phyloP scores from a whole-genome alignment of 1,140 invertebrate genomes.

The Trachymyrmex cornetzi region DNA sequence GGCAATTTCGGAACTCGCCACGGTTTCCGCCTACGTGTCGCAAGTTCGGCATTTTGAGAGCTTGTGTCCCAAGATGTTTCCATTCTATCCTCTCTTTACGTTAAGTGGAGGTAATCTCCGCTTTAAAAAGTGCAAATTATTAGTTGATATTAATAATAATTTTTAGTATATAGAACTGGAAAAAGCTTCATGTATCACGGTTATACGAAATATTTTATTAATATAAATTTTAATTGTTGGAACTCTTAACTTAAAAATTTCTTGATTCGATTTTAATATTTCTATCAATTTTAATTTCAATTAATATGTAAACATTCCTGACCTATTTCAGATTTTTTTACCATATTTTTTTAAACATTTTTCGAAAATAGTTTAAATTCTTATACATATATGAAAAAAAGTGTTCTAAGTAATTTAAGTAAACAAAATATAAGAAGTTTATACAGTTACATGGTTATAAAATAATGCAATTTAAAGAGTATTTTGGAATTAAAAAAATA shows the following conservation, averaged over 20 bases:
- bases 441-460: too few species aligned
- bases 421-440: too few species aligned
- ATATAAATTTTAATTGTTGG: not conserved
- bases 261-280: not conserved
- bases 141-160: not conserved
- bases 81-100: conserved; percentile 20
- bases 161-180: not conserved
- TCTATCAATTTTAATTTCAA: not conserved
- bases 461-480: too few species aligned
- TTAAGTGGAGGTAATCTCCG: not conserved
- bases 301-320: too few species aligned
- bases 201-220: not conserved
- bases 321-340: too few species aligned
- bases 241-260: not conserved
- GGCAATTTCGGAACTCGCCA: conserved; percentile 48
- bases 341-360: too few species aligned
- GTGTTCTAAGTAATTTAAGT: too few species aligned
- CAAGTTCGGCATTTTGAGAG: conserved; percentile 31
- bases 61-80: conserved; percentile 3
- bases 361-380: too few species aligned
- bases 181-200: too few species aligned
- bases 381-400: too few species aligned
- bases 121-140: conserved; percentile 26
- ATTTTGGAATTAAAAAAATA: too few species aligned
- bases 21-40: not conserved